phyloP scores from a whole-genome alignment of 1,140 invertebrate species.

The Trichomalopsis sarcophagae region DNA sequence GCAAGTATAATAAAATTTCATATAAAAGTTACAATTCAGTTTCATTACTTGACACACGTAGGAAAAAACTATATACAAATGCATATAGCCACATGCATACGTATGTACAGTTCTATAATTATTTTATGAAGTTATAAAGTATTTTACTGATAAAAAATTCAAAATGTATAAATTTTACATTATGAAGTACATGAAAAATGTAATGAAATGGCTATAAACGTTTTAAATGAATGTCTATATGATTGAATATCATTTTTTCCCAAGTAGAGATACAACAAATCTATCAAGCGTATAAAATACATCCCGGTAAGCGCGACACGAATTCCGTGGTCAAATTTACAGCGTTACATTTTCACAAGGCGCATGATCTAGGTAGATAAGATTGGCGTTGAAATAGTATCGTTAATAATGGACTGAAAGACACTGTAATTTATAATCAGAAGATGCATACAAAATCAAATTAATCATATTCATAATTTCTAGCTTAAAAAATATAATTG shows the following conservation, averaged over 20 bases:
- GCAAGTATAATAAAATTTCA: not conserved
- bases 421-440: not conserved
- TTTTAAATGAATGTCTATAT: not conserved
- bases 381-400: not conserved
- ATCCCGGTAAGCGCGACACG: not conserved
- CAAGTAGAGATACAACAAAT: not conserved
- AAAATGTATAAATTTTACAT: not conserved
- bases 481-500: too few relatives aligned
- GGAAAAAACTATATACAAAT: not conserved
- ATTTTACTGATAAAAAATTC: not conserved
- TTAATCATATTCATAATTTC: too few relatives aligned
- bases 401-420: not conserved
- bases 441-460: too few relatives aligned
- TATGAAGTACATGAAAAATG: too few relatives aligned
- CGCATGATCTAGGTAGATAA: not conserved
- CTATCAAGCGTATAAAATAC: not conserved
- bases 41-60: not conserved
- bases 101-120: not conserved
- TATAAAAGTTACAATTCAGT: not conserved
- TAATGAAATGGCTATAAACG: not conserved
- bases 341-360: not conserved
- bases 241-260: not conserved
- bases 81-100: not conserved
- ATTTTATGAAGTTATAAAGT: too few relatives aligned
- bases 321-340: not conserved